phyloP scores from a whole-genome alignment of 2,113 vertebrate genomes.

The Caretta caretta region DNA sequence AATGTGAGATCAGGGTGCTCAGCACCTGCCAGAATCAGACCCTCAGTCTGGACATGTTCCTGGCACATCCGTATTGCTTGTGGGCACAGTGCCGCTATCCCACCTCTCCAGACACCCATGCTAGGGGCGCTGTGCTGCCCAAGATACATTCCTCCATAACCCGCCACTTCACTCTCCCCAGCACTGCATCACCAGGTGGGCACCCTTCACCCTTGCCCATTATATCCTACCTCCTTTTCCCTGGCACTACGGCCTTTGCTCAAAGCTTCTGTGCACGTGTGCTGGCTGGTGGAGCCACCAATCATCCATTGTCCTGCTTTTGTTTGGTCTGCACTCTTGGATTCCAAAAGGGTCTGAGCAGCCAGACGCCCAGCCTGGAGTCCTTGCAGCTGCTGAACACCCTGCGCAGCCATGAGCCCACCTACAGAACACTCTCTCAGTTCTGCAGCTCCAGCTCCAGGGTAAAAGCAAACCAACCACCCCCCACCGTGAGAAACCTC shows the following conservation, averaged over 20 bases:
- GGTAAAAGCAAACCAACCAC: conserved; percentile 71
- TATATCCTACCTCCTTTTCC: neutral
- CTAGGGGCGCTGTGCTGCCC: rapidly evolving
- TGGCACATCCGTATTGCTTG: too few species aligned
- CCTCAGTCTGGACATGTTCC: neutral
- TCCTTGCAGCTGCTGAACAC: conserved; percentile 76
- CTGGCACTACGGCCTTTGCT: neutral
- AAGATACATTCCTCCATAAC: rapidly evolving
- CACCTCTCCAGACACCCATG: neutral
- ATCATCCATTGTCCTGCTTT: conserved; percentile 62
- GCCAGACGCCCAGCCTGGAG: conserved; percentile 75
- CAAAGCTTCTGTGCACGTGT: neutral
- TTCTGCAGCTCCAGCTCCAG: conserved; percentile 81
- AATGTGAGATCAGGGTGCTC: neutral
- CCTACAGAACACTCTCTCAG: conserved; percentile 78
- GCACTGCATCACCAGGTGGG: neutral
- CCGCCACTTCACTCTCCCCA: too few species aligned
- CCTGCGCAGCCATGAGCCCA: conserved; percentile 68
- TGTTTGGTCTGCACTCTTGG: conserved; percentile 62
- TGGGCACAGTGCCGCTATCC: neutral
- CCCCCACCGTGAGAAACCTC: neutral
- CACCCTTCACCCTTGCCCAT: rapidly evolving
- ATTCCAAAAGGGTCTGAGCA: conserved; percentile 63
- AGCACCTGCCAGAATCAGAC: neutral
- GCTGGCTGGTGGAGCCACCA: neutral